Conservation (phyloP, 1,140 invertebrate species). For the Neodiprion pinetum region DNA sequence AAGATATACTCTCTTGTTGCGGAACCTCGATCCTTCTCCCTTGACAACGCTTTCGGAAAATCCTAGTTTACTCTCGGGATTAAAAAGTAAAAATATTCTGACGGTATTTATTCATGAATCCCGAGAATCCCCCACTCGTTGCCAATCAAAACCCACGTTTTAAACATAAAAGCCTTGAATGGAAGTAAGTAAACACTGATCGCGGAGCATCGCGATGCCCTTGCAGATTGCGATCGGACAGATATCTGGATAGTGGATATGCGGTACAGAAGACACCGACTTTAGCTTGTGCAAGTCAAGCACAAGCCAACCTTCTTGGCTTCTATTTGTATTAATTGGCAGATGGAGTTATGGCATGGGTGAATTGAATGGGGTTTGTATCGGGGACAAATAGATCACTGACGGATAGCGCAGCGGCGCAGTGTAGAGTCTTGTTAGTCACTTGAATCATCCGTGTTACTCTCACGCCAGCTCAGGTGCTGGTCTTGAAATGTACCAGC, state of each 20-base stretch:
- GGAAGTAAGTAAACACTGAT: background rate
- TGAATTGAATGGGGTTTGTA: slow-evolving; percentile 10
- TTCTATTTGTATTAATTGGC: slow-evolving; percentile 15
- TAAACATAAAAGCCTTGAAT: too few species aligned
- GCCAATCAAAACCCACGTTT: too few species aligned
- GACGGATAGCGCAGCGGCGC: background rate
- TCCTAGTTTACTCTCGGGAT: background rate
- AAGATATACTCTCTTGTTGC: background rate
- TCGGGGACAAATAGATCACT: slow-evolving; percentile 10
- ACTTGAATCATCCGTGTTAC: background rate
- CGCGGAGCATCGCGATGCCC: background rate
- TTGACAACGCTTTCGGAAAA: background rate
- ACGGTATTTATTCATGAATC: background rate
- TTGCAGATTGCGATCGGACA: slow-evolving; percentile 1
- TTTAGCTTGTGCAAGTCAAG: slow-evolving; percentile 6
- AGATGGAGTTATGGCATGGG: slow-evolving; percentile 10
- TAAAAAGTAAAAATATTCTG: background rate
- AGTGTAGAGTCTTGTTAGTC: background rate
- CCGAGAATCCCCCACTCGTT: too few species aligned
- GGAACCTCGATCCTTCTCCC: background rate
- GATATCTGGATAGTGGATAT: background rate
- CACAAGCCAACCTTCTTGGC: slow-evolving; percentile 1
- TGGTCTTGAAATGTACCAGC: too few species aligned
- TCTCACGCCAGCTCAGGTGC: background rate
- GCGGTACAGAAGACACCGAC: background rate